Percentiles rank a stretch among this genome's conserved stretches.
phyloP scores from a whole-genome alignment of 1,140 invertebrate genomes.

The Hycleus phaleratus region DNA sequence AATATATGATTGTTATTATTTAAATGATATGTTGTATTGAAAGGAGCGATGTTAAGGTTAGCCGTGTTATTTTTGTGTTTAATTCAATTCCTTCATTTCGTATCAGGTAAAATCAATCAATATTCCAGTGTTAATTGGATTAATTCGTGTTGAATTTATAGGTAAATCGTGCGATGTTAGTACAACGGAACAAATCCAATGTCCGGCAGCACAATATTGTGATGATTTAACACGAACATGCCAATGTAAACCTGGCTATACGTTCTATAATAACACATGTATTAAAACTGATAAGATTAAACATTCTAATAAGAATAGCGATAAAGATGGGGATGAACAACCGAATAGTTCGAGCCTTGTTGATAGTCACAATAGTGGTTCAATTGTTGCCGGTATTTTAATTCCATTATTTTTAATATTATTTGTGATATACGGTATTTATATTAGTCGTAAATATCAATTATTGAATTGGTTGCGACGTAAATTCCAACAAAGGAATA shows the following conservation, averaged over 20 bases:
- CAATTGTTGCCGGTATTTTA: constrained; percentile 26
- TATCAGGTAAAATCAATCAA: background rate
- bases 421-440: constrained; percentile 30
- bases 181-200: background rate
- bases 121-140: background rate
- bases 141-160: background rate
- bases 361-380: constrained; percentile 24
- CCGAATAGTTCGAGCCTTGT: constrained; percentile 23
- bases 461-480: constrained; percentile 23
- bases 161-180: constrained; percentile 18
- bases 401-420: constrained; percentile 28
- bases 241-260: constrained; percentile 14
- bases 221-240: constrained; percentile 14
- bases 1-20: background rate
- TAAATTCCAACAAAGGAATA: constrained; percentile 24
- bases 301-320: too few relatives aligned
- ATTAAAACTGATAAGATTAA: background rate
- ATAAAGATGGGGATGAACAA: background rate
- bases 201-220: constrained; percentile 14
- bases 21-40: background rate
- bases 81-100: constrained; percentile 1
- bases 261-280: constrained; percentile 6
- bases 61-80: constrained; percentile 1
- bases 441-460: constrained; percentile 25
- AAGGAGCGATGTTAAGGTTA: constrained; percentile 6